Base-by-base conservation (phyloP, 2,113 vertebrate genomes). In the Eurystomus gularis region DNA sequence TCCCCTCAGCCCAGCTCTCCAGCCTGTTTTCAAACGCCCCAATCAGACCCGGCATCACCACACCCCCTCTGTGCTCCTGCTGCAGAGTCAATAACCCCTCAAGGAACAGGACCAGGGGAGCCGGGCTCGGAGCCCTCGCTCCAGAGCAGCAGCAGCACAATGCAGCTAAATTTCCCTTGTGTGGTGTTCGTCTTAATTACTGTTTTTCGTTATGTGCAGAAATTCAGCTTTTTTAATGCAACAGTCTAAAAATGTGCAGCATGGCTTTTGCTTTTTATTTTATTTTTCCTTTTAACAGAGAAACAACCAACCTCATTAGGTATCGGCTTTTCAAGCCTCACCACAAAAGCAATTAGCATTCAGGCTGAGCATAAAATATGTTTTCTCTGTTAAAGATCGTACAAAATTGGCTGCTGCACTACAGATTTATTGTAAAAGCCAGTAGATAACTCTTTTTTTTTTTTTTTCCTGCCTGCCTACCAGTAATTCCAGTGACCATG, bases 151-250 rank as follows among this genome's bases (percentile, higher is more conserved):
- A 82, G 82, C 71, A 66, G 72, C 87, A 66, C 89, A 66, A 46
- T 40, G 25, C 86, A 57, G 40, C 35, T 66, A 40, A n/a, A 68
- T 71, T 76, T 92, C 92, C 89, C 89, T 71, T 57, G 86, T 79
- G 92, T 76, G 57, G 51, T 71, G 51, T 90, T 90, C 13, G 2
- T 87, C 72, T 94, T 80, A 92, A 95, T 92, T 94, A 95, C 68
- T 83, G 72, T 2, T 61, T 71, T 76, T 51, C 1, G 0, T 76
- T 62, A 26, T 51, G 52, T 31, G 26, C 62, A 87, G 89, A 79
- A 83, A 84, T 66, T 61, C 3, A 35, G 12, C 37, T 61, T 90
- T 88, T 92, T 76, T 48, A 87, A n/a, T 57, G 40, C 66, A 55
- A 33, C 28, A 54, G 25, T 29, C 44, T 66, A 15, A 55, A 61